A percentile compares a stretch with the other conserved stretches of the same genome.
These are phyloP conservation scores for Mus pahari DNA, from an alignment of 2,113 vertebrate genomes.

Conservation along the genomic window DNA sequence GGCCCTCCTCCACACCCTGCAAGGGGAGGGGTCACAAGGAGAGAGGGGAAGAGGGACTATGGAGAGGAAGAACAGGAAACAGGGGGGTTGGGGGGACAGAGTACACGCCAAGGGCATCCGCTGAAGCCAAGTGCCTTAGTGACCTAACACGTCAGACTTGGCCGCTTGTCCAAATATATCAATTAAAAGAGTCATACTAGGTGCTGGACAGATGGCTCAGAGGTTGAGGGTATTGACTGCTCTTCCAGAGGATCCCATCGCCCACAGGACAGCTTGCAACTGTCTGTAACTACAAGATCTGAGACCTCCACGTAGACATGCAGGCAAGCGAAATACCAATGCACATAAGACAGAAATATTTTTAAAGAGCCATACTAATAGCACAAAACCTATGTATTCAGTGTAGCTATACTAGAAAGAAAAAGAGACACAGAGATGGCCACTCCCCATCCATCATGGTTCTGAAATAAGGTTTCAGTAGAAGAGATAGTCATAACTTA, in stretches of 20 bases:
- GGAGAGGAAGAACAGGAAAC: not conserved
- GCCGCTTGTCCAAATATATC: not conserved
- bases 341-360: too few species aligned
- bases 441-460: not conserved
- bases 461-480: too few species aligned
- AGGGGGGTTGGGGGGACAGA: too few species aligned
- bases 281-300: too few species aligned
- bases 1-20: not conserved
- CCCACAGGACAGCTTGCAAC: too few species aligned
- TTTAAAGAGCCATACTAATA: not conserved
- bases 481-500: too few species aligned
- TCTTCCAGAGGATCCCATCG: too few species aligned
- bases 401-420: not conserved
- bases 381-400: not conserved
- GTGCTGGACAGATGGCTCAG: too few species aligned
- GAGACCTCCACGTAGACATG: too few species aligned
- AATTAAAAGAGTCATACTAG: not conserved
- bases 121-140: not conserved
- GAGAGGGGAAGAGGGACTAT: not conserved
- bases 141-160: not conserved
- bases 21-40: not conserved
- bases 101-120: not conserved
- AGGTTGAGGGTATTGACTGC: too few species aligned
- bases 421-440: not conserved
- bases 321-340: too few species aligned